Base-by-base conservation (phyloP, 2,888 invertebrate species). In the Folsomia manolachei region DNA sequence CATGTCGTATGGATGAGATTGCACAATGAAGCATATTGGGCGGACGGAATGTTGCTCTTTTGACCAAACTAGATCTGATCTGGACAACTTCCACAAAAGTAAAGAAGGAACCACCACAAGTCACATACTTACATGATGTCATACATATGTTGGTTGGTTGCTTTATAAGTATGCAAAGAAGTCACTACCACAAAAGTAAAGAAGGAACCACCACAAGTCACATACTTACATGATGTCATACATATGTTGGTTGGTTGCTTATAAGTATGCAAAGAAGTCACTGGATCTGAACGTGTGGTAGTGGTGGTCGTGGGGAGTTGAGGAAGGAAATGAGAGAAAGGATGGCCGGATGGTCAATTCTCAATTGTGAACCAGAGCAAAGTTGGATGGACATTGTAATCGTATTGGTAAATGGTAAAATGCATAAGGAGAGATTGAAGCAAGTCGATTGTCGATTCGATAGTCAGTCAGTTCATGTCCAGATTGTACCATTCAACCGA, bases 331-430 rank as follows among this genome's bases (percentile, higher is more conserved):
- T 56, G 56, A 56, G 56, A 21, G 56, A 56, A 56, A 56, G 56
- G 21, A 56, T 56, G 56, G 21, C 56, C 56, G 56, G 56, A 56
- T 56, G 56, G 56, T 56, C 56, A 56, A 56, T 56, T 56, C 56
- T 56, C 56, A 56, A 56, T 56, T 56, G 56, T 56, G 21, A 56
- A n/a, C 11, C 7, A 7, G 18, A 56, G 7, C 18, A 19, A 56
- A n/a, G 39, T 56, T 56, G 19, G 7, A 56, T 56, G 56, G 56
- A 56, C 56, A 56, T 39, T 4, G 39, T 9, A 21, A 56, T n/a
- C n/a, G n/a, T n/a, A n/a, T n/a, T n/a, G n/a, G 56, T 56, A 56
- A 56, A 56, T 56, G 56, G 56, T 19, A n/a, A n/a, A 56, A 56
- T 56, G 56, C 9, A 51, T 51, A 51, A 51, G 51, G 51, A 51